Conservation (phyloP, 2,797 vertebrate genomes). For the Chromis chromis region DNA sequence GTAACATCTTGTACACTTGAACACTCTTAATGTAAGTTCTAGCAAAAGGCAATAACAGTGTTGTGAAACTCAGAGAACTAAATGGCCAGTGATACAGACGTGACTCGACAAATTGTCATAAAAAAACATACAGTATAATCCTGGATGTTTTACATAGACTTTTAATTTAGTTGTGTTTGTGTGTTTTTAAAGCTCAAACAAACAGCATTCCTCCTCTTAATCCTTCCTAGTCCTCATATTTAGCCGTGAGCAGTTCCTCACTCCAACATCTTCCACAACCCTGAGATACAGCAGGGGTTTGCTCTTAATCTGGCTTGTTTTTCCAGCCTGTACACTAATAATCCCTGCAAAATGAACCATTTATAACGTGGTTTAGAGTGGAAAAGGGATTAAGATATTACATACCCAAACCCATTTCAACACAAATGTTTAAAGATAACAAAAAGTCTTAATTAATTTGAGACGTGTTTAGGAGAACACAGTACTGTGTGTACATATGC, state of each 20-base stretch:
- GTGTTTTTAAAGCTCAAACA: neutral
- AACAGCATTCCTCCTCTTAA: conserved; percentile 3
- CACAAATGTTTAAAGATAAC: neutral
- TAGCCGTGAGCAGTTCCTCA: neutral
- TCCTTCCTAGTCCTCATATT: conserved; percentile 11
- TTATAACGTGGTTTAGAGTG: neutral
- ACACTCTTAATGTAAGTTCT: neutral
- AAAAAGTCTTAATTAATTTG: neutral
- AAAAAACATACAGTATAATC: no score
- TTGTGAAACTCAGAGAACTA: no score
- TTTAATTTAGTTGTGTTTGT: neutral
- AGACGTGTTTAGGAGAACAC: neutral
- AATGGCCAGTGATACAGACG: no score
- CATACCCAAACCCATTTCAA: neutral
- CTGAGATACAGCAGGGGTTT: conserved; percentile 8
- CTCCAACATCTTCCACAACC: conserved; percentile 5
- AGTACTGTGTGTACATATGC: neutral
- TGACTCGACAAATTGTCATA: no score
- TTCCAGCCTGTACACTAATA: neutral
- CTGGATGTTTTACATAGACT: neutral
- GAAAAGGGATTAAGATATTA: neutral
- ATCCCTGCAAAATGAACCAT: conserved; percentile 13
- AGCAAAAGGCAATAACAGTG: neutral
- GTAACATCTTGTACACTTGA: neutral
- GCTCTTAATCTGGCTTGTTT: conserved; percentile 40